A percentile compares a stretch with the other conserved stretches of the same genome.
These are phyloP conservation scores for Sarcophaga subvicina DNA, from an alignment of 2,888 invertebrate species.

Conservation along the genomic window DNA sequence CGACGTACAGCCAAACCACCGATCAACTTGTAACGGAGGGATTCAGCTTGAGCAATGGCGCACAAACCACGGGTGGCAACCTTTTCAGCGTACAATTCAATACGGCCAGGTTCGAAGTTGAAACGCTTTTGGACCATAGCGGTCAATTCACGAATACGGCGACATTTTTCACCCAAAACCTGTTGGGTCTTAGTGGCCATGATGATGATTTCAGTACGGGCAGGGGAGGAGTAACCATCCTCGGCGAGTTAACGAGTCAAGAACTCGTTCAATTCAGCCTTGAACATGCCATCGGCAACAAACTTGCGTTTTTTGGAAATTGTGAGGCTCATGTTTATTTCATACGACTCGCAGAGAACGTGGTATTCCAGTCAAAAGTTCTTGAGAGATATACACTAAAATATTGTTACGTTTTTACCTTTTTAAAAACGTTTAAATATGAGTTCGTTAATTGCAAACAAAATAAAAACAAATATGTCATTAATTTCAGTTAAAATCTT, in stretches of 20 bases:
- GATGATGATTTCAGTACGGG: constrained; percentile 99
- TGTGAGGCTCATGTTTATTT: constrained; percentile 81
- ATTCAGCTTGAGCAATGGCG: constrained; percentile 99
- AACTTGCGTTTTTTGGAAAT: constrained; percentile 86
- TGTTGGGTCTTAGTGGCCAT: constrained; percentile 99
- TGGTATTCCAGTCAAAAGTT: constrained; percentile 72
- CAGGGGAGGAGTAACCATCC: constrained; percentile 99
- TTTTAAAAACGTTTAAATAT: too few species aligned
- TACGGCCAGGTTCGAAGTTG: constrained; percentile 96
- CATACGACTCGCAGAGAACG: constrained; percentile 80
- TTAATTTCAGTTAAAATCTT: too few species aligned
- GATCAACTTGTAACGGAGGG: constrained; percentile 98
- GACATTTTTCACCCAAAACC: constrained; percentile 98
- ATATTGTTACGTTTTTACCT: too few species aligned
- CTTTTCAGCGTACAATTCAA: constrained; percentile 99
- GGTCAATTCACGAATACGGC: constrained; percentile 98
- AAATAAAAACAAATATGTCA: too few species aligned
- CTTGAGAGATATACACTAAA: too few species aligned
- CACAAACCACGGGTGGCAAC: constrained; percentile 98
- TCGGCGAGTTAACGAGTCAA: constrained; percentile 99
- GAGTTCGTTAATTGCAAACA: too few species aligned
- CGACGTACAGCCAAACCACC: constrained; percentile 93
- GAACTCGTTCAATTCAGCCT: constrained; percentile 99
- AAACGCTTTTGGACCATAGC: constrained; percentile 99
- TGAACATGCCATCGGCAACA: constrained; percentile 99